Evolutionary conservation across 2,888 invertebrate species (phyloP).

Genomic region (Lymantria monacha): DNA sequence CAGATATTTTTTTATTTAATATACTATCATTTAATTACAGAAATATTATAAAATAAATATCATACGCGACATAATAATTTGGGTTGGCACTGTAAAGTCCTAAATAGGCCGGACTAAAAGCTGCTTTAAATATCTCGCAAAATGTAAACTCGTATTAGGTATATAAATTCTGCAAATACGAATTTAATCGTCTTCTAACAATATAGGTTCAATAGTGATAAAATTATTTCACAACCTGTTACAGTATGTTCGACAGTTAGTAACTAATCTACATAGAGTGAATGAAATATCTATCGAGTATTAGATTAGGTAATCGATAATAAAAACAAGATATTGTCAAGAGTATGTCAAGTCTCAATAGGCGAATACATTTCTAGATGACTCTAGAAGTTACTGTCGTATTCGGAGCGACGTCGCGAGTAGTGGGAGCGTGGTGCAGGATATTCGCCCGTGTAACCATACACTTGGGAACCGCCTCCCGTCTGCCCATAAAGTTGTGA

Average conservation of each 20-base stretch:
- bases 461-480: conserved; percentile 83
- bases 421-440: conserved; percentile 73
- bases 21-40: conserved; percentile 45
- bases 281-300: conserved; percentile 44
- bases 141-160: conserved; percentile 58
- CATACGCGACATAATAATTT: conserved; percentile 52
- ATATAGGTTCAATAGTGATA: conserved; percentile 44
- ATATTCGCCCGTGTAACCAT: conserved; percentile 76
- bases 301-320: conserved; percentile 54
- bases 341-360: conserved; percentile 49
- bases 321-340: conserved; percentile 76
- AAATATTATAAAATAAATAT: conserved; percentile 43
- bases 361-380: conserved; percentile 38
- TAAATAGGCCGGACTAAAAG: conserved; percentile 75
- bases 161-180: conserved; percentile 53
- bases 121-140: conserved; percentile 61
- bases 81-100: conserved; percentile 65
- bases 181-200: conserved; percentile 40
- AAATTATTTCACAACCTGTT: conserved; percentile 74
- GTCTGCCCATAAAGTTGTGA: conserved; percentile 86
- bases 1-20: conserved; percentile 62
- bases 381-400: conserved; percentile 89
- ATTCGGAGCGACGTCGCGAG: conserved; percentile 87
- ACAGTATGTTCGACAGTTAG: conserved; percentile 53
- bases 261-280: conserved; percentile 45